Percentiles rank a stretch among this genome's conserved stretches.
These are phyloP conservation scores for Phenganax stokvisi DNA, from an alignment of 92 coral and sea anemone species.

Conservation along the genomic window DNA sequence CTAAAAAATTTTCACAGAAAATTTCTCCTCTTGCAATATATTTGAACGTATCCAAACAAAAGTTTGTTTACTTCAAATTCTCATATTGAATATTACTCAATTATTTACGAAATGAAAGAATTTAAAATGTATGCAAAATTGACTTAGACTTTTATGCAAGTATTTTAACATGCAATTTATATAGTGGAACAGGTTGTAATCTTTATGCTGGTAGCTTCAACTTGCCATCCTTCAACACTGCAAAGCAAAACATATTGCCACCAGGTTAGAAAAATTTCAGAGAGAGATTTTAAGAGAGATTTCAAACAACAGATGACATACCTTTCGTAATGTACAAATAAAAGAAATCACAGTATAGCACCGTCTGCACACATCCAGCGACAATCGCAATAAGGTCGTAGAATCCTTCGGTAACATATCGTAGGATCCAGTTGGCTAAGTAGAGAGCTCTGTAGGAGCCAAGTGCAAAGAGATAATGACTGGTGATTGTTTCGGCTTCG, in stretches of 20 bases:
- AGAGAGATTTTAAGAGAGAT: not conserved
- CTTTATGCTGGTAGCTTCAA: slow-evolving; percentile 92
- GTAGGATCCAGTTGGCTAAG: slow-evolving; percentile 94
- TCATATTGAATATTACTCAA: not conserved
- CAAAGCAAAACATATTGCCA: slow-evolving; percentile 31
- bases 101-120: not conserved
- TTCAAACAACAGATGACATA: slow-evolving; percentile 10
- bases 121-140: slow-evolving; percentile 3
- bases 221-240: slow-evolving; percentile 94
- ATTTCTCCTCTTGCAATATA: too few relatives aligned
- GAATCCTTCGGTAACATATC: slow-evolving; percentile 95
- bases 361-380: slow-evolving; percentile 99
- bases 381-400: slow-evolving; percentile 98
- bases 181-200: not conserved
- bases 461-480: slow-evolving; percentile 95
- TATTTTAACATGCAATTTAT: slow-evolving; percentile 12
- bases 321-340: slow-evolving; percentile 99
- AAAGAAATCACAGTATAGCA: slow-evolving; percentile 97
- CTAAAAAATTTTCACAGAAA: too few relatives aligned
- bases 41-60: too few relatives aligned
- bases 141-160: not conserved
- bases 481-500: slow-evolving; percentile 94
- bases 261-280: not conserved
- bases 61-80: not conserved
- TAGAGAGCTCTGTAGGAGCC: slow-evolving; percentile 98